Evolutionary conservation across 2,888 invertebrate species (phyloP).

Genomic region (Empis livida): DNA sequence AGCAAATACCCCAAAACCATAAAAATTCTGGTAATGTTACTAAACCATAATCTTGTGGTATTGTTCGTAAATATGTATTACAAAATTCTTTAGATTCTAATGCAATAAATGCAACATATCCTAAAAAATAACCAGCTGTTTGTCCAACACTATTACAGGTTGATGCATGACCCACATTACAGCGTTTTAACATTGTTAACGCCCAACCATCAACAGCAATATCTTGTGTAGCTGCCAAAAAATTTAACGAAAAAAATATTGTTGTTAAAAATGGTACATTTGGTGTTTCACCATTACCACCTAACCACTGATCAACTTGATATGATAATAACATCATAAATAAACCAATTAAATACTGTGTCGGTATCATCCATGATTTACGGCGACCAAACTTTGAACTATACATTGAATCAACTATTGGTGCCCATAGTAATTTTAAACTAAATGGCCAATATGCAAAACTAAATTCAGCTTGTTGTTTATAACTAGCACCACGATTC

Average conservation of each 20-base stretch:
- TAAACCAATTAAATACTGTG: conserved; percentile 78
- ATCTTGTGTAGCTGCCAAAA: conserved; percentile 97
- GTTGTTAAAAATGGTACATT: conserved; percentile 67
- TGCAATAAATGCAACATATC: conserved; percentile 92
- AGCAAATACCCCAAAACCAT: conserved; percentile 89
- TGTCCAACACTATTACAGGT: conserved; percentile 99
- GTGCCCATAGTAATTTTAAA: conserved; percentile 95
- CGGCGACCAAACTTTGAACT: conserved; percentile 73
- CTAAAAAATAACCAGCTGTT: conserved; percentile 92
- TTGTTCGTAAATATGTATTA: conserved; percentile 73
- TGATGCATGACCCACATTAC: conserved; percentile 95
- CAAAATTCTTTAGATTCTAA: conserved; percentile 93
- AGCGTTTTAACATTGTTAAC: conserved; percentile 92
- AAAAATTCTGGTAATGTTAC: conserved; percentile 71
- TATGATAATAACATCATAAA: conserved; percentile 81
- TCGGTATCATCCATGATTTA: conserved; percentile 91
- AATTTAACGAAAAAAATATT: conserved; percentile 84
- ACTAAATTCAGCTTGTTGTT: conserved; percentile 90
- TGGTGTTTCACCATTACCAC: conserved; percentile 44
- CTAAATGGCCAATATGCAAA: conserved; percentile 88
- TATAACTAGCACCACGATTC: conserved; percentile 83
- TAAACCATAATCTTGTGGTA: conserved; percentile 56
- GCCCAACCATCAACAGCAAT: conserved; percentile 99
- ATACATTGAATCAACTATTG: conserved; percentile 90
- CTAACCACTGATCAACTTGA: conserved; percentile 64